These are phyloP conservation scores for Megaptera novaeangliae DNA, from an alignment of 2,113 vertebrate genomes.

Conservation along the genomic window DNA sequence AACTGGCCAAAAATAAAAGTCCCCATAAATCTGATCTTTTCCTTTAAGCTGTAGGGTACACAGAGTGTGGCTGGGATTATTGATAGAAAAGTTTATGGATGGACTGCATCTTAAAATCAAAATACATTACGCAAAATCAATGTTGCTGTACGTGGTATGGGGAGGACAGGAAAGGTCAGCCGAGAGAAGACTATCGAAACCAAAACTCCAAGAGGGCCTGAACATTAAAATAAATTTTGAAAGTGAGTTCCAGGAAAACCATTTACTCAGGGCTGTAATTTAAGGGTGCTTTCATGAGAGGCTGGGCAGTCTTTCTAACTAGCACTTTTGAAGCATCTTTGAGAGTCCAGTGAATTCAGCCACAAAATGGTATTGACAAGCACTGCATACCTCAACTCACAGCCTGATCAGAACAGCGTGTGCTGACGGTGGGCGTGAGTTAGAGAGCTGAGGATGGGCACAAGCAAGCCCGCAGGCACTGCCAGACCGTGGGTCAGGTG, in stretches of 20 bases:
- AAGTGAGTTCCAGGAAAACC: not conserved
- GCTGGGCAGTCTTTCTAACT: not conserved
- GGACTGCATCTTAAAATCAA: slow-evolving; percentile 43
- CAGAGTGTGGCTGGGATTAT: slow-evolving; percentile 1
- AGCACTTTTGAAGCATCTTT: not conserved
- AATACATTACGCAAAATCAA: slow-evolving; percentile 47
- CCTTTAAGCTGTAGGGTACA: not conserved
- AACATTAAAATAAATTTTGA: not conserved
- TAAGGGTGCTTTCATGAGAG: not conserved
- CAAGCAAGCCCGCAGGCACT: not conserved
- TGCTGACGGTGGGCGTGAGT: rapidly evolving
- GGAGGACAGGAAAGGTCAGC: slow-evolving; percentile 26
- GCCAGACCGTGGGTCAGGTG: not conserved
- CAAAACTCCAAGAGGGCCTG: not conserved
- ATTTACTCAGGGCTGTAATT: not conserved
- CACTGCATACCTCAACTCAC: not conserved
- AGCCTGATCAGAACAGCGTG: rapidly evolving
- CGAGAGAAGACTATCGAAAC: not conserved
- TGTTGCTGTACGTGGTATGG: not conserved
- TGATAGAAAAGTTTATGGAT: slow-evolving; percentile 61
- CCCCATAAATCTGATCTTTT: slow-evolving; percentile 41
- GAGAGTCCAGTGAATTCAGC: not conserved
- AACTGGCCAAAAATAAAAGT: slow-evolving; percentile 31
- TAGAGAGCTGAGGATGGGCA: not conserved
- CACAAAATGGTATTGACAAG: not conserved